Conservation (phyloP, 64 coral and sea anemone species). For the Dendrophyllia cribrosa region DNA sequence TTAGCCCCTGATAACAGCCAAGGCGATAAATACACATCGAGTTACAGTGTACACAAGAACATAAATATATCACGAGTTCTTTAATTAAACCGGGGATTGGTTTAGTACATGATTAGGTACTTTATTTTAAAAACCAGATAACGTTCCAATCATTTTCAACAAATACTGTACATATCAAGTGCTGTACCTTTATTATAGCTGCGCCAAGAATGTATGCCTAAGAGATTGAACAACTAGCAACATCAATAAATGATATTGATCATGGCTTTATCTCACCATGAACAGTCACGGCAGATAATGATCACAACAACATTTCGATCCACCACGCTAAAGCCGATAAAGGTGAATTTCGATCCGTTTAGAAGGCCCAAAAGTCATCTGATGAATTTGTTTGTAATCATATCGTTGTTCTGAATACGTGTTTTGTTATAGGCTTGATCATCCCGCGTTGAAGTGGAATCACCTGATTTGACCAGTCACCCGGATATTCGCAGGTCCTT, state of each 20-base stretch:
- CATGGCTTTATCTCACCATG: not conserved
- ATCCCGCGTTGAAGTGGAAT: slow-evolving; percentile 10
- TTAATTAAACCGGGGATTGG: too few species aligned
- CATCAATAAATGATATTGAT: slow-evolving; percentile 32
- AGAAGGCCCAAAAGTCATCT: not conserved
- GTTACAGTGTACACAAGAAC: not conserved
- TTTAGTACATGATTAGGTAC: too few species aligned
- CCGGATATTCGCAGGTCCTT: not conserved
- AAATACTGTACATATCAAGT: not conserved
- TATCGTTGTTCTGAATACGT: not conserved
- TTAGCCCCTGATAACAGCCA: too few species aligned
- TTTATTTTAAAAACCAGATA: not conserved
- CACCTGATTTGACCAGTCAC: not conserved
- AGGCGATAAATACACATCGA: too few species aligned
- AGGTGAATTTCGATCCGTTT: not conserved
- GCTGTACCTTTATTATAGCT: not conserved
- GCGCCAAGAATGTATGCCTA: not conserved
- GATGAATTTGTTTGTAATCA: slow-evolving; percentile 5
- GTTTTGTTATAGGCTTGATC: not conserved
- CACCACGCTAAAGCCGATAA: not conserved
- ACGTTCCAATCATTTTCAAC: not conserved
- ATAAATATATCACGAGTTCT: not conserved
- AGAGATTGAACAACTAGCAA: slow-evolving; percentile 14
- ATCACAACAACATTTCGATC: not conserved
- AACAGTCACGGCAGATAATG: slow-evolving; percentile 5